phyloP scores from a whole-genome alignment of 2,797 vertebrate genomes.

The Distichodus sexfasciatus region DNA sequence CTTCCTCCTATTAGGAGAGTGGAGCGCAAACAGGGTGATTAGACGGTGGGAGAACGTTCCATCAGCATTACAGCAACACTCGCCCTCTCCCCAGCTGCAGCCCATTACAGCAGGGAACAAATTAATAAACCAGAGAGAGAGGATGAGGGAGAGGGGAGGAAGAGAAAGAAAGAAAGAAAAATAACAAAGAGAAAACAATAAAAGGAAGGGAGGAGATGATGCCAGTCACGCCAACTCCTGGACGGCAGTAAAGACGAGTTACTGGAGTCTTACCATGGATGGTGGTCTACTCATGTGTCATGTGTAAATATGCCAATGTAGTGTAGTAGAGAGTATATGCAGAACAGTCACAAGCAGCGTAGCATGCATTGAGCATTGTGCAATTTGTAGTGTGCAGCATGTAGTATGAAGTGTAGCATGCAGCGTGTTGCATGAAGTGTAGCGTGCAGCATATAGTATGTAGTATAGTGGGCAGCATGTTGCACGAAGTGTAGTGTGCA shows the following conservation, averaged over 20 bases:
- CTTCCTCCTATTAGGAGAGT: constrained; percentile 42
- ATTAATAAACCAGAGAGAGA: constrained; percentile 64
- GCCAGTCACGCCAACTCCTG: too few species aligned
- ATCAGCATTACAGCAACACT: constrained; percentile 45
- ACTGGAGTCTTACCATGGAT: too few species aligned
- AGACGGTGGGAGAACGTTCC: constrained; percentile 53
- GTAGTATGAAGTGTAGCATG: not conserved
- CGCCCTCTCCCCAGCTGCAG: constrained; percentile 51
- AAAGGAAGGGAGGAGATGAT: not conserved
- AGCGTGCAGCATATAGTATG: too few species aligned
- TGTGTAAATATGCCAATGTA: too few species aligned
- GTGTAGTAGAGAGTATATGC: too few species aligned
- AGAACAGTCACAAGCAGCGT: not conserved
- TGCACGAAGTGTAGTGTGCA: not conserved
- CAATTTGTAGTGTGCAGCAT: not conserved
- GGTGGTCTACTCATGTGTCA: too few species aligned
- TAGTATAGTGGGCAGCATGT: not conserved
- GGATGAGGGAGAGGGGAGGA: not conserved
- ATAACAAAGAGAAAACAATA: constrained; percentile 10
- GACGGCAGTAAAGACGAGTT: too few species aligned
- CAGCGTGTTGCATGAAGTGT: not conserved
- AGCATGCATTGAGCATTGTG: too few species aligned
- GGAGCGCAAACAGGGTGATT: constrained; percentile 51
- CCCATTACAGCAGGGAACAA: constrained; percentile 63
- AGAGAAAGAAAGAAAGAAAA: constrained; percentile 33